A percentile compares a stretch with the other conserved stretches of the same genome.
These are phyloP conservation scores for Athetis lepigone DNA, from an alignment of 2,888 invertebrate genomes.

Conservation along the genomic window DNA sequence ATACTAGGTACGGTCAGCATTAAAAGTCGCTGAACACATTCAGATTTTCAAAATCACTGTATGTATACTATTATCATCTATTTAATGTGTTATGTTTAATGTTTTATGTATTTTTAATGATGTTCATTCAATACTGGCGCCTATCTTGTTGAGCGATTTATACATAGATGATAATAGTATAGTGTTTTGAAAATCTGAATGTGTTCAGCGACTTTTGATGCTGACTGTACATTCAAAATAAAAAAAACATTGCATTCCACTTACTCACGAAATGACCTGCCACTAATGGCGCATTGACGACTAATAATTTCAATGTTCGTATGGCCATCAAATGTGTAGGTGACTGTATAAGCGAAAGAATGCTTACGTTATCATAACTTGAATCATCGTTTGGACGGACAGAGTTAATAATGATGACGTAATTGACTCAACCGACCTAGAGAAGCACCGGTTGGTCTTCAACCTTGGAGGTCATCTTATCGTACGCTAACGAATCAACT, in stretches of 20 bases:
- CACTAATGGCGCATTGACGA: conserved; percentile 14
- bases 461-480: conserved; percentile 39
- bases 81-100: no score
- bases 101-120: no score
- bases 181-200: no score
- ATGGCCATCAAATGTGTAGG: conserved; percentile 64
- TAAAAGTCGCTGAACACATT: no score
- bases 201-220: no score
- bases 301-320: conserved; percentile 67
- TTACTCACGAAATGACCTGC: conserved; percentile 9
- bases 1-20: no score
- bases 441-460: conserved; percentile 75
- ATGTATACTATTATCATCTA: no score
- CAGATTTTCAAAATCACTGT: neutral
- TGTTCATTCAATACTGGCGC: no score
- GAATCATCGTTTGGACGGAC: conserved; percentile 75
- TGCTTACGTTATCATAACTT: conserved; percentile 74
- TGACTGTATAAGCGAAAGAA: conserved; percentile 68
- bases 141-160: no score
- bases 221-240: no score
- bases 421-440: conserved; percentile 81
- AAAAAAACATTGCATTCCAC: conserved; percentile 30
- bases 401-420: conserved; percentile 81
- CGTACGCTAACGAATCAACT: conserved; percentile 5
- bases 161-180: no score